Evolutionary conservation across 2,113 vertebrate genomes (phyloP), one percentile per base, ranked within the genome.

Genomic region (Thermophis baileyi): DNA sequence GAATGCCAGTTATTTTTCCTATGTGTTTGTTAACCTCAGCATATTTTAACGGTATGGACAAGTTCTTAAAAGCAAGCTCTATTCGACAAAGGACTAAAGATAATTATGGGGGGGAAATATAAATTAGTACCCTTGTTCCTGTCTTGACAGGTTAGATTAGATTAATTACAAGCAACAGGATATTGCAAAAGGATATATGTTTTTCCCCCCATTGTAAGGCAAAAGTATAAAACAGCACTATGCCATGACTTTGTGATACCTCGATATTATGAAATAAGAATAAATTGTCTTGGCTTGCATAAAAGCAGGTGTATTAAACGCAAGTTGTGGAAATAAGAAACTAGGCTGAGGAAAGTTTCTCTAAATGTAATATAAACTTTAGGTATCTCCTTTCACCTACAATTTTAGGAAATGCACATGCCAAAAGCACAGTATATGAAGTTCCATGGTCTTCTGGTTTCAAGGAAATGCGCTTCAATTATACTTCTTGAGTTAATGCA

Each of bases 151-250:
- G 49, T 47, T 25, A 69, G 50, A 22, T 91, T 63, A 87, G 85
- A 87, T 92, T 92, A 92, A 88, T 92, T 92, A 69, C 86, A 5
- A 69, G 55, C 9, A 57, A 88, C 91, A 88, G 47, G 47, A 25
- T 92, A 44, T 92, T 88, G 63, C 86, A 92, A 92, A 92, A 92
- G 22, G 87, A 74, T 35, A 20, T 88, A 74, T 63, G 25, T 12
- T 87, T 50, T 50, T 88, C 25, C 51, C 46, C 8, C 91, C n/a
- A 69, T 92, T 44, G 40, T 57, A 88, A 88, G 30, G 85, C 27
- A 69, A 63, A 92, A 86, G 22, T 63, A 88, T 51, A 88, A 87
- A 87, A 87, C 11, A 11, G 57, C 57, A 69, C 27, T 27, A 49
- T 88, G 55, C 7, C 49, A 16, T 16, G 4, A 47, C 85, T 63